These are phyloP conservation scores for Lycopodina hypogea DNA, from an alignment of 37 sponge, comb jelly and placozoan species.

Conservation along the genomic window DNA sequence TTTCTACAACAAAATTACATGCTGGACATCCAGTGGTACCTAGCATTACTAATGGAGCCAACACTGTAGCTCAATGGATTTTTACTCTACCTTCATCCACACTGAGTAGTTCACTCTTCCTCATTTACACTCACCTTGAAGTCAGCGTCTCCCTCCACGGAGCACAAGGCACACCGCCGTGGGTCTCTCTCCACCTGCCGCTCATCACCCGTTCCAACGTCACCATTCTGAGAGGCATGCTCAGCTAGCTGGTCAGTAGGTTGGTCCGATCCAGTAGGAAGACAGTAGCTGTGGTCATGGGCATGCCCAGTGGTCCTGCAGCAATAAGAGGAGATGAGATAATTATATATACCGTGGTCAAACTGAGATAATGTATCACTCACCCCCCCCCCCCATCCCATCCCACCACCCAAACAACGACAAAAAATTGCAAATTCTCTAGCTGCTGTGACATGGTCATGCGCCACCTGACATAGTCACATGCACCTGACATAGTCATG, in stretches of 20 bases:
- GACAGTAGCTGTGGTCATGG: conserved; percentile 27
- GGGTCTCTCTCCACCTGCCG: conserved; percentile 6
- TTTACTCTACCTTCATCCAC: no score
- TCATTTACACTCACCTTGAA: conserved; percentile 16
- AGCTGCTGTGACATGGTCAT: no score
- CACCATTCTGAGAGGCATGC: not conserved
- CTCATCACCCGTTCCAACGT: not conserved
- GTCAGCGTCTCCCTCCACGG: conserved; percentile 41
- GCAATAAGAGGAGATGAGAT: not conserved
- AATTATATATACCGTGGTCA: not conserved
- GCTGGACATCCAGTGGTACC: no score
- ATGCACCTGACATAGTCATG: no score
- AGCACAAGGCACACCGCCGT: conserved; percentile 55
- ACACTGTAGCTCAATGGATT: no score
- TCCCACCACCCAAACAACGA: no score
- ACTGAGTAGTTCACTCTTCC: no score
- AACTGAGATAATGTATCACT: not conserved
- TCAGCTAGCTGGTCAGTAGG: not conserved
- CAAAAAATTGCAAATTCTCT: no score
- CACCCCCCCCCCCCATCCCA: not conserved
- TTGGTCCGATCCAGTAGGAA: not conserved
- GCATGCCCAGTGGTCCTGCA: not conserved
- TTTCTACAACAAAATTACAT: no score
- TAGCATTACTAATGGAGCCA: no score
- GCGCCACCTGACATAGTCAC: no score